Conservation (phyloP, 2,113 vertebrate species). For the Odocoileus virginianus region DNA sequence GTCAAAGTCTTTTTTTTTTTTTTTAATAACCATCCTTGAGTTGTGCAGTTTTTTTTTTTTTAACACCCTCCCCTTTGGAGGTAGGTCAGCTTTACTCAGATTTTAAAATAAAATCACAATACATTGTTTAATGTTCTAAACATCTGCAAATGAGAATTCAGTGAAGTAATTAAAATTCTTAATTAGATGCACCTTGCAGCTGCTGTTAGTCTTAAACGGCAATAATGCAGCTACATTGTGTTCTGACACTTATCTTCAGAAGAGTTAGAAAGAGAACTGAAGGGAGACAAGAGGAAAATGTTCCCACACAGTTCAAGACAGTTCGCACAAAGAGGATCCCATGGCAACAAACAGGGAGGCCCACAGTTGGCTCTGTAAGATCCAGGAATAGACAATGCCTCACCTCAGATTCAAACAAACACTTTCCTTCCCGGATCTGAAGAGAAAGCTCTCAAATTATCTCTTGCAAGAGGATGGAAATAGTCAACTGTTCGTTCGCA, state of each 20-base stretch:
- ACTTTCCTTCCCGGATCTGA: constrained; percentile 68
- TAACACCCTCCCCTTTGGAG: not conserved
- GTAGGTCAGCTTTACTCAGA: constrained; percentile 52
- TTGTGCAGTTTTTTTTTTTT: not conserved
- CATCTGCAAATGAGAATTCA: constrained; percentile 80
- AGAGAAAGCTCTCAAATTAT: constrained; percentile 28
- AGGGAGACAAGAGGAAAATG: constrained; percentile 82
- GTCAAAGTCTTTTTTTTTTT: not conserved
- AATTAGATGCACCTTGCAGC: constrained; percentile 85
- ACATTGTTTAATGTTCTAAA: constrained; percentile 75
- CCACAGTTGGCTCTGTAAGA: constrained; percentile 84
- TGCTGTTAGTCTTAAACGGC: constrained; percentile 81
- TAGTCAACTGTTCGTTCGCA: not conserved
- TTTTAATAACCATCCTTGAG: not conserved
- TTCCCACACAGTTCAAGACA: constrained; percentile 89
- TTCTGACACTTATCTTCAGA: constrained; percentile 78
- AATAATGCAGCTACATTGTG: constrained; percentile 81
- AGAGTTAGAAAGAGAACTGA: constrained; percentile 76
- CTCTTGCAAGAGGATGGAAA: constrained; percentile 12
- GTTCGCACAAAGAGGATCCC: constrained; percentile 88
- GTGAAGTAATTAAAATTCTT: constrained; percentile 82
- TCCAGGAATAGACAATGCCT: constrained; percentile 85
- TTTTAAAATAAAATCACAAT: constrained; percentile 62
- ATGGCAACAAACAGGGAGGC: constrained; percentile 88
- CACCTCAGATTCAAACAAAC: constrained; percentile 81